Percentiles rank a stretch among this genome's conserved stretches.
phyloP scores from a whole-genome alignment of 1,140 invertebrate genomes.

The Helicoverpa armigera region DNA sequence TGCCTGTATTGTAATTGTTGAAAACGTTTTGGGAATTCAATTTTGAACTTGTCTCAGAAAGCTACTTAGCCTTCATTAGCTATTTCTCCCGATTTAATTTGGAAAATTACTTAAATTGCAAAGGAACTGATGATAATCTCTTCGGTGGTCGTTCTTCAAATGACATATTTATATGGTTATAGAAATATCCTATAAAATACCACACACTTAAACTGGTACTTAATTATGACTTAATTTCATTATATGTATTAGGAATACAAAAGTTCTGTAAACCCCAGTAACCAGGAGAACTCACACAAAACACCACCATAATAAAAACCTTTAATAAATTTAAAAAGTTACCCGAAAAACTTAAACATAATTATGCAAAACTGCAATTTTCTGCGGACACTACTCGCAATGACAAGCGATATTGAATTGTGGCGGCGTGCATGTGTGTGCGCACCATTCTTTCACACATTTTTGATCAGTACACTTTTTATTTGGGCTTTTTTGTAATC shows the following conservation, averaged over 20 bases:
- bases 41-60: too few relatives aligned
- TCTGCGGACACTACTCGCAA: slow-evolving; percentile 75
- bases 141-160: too few relatives aligned
- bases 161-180: too few relatives aligned
- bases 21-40: too few relatives aligned
- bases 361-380: slow-evolving; percentile 49
- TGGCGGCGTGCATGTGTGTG: slow-evolving; percentile 65
- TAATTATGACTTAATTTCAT: too few relatives aligned
- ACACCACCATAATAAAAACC: slow-evolving; percentile 9
- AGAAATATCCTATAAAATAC: not conserved
- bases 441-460: slow-evolving; percentile 82
- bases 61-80: too few relatives aligned
- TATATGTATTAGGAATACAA: too few relatives aligned
- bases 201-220: not conserved
- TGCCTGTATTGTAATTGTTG: not conserved
- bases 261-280: too few relatives aligned
- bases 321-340: not conserved
- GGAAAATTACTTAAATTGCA: too few relatives aligned
- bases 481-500: slow-evolving; percentile 63
- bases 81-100: too few relatives aligned
- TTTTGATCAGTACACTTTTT: slow-evolving; percentile 84
- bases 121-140: too few relatives aligned
- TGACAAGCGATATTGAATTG: slow-evolving; percentile 84
- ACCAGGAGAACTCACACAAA: not conserved
- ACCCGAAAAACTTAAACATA: slow-evolving; percentile 49